Conservation (phyloP, 1,140 invertebrate genomes). For the Drosophila suzukii region DNA sequence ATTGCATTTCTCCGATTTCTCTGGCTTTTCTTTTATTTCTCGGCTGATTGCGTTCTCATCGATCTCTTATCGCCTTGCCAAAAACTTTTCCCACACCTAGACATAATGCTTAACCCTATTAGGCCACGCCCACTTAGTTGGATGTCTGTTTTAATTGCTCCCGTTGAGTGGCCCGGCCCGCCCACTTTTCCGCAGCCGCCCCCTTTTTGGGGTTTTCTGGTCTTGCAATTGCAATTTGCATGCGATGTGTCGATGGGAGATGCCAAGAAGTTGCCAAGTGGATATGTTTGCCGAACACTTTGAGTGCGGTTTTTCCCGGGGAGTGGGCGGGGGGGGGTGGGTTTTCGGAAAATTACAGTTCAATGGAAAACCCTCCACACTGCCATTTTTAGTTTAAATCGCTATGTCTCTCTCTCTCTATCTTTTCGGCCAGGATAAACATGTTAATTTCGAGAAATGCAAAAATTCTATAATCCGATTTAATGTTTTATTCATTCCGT, state of each 20-base stretch:
- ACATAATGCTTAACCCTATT: constrained; percentile 62
- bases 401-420: too few relatives aligned
- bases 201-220: constrained; percentile 6
- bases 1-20: background rate
- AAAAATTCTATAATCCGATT: constrained; percentile 82
- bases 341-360: constrained; percentile 11
- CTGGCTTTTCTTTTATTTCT: background rate
- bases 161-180: constrained; percentile 26
- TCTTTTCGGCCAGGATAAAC: constrained; percentile 64
- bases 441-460: constrained; percentile 79
- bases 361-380: constrained; percentile 11
- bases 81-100: constrained; percentile 45
- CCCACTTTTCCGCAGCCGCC: constrained; percentile 3
- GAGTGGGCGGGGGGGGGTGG: background rate
- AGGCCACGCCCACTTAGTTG: constrained; percentile 25
- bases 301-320: constrained; percentile 36
- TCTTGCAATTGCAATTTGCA: constrained; percentile 39
- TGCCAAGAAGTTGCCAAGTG: constrained; percentile 50
- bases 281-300: constrained; percentile 48
- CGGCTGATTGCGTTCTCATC: constrained; percentile 38
- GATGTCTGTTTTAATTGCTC: constrained; percentile 67
- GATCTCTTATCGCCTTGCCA: constrained; percentile 49
- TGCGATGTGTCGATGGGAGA: constrained; percentile 50
- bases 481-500: constrained; percentile 81
- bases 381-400: constrained; percentile 1